A percentile compares a stretch with the other conserved stretches of the same genome.
Evolutionary conservation across 1,140 invertebrate genomes (phyloP).

Genomic region (Dysdera silvatica): DNA sequence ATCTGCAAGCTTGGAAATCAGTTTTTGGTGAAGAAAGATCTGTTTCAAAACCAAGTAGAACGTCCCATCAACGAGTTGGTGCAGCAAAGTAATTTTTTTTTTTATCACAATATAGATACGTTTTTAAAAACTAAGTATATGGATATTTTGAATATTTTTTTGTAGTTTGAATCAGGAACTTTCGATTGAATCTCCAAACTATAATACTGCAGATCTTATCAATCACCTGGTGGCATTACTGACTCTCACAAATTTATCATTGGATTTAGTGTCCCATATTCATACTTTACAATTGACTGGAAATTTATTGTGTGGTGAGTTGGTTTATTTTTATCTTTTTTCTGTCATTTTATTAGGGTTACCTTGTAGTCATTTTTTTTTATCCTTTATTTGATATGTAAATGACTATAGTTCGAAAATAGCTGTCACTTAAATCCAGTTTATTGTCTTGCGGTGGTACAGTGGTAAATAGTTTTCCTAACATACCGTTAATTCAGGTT

Average conservation of each 20-base stretch:
- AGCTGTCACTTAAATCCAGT: too few species aligned
- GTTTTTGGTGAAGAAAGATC: slow-evolving; percentile 7
- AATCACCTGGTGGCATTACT: slow-evolving; percentile 48
- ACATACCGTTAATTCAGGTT: too few species aligned
- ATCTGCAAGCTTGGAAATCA: slow-evolving; percentile 43
- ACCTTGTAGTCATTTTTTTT: too few species aligned
- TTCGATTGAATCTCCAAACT: neutral
- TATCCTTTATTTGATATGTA: too few species aligned
- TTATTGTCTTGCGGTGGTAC: too few species aligned
- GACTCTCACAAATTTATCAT: slow-evolving; percentile 51
- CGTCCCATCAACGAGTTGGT: too few species aligned
- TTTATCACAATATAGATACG: too few species aligned
- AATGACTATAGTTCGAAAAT: too few species aligned
- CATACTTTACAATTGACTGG: slow-evolving; percentile 54
- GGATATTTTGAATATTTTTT: neutral
- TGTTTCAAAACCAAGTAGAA: too few species aligned
- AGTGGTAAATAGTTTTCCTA: too few species aligned
- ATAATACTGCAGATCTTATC: slow-evolving; percentile 11
- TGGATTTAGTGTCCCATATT: slow-evolving; percentile 57
- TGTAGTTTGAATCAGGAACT: neutral
- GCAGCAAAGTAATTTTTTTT: too few species aligned
- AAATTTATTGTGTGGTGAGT: slow-evolving; percentile 56
- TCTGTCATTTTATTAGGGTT: neutral
- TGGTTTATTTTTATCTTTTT: neutral
- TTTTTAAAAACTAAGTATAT: neutral